These are phyloP conservation scores for Triops longicaudatus DNA, from an alignment of 1,140 invertebrate species.

Conservation along the genomic window DNA sequence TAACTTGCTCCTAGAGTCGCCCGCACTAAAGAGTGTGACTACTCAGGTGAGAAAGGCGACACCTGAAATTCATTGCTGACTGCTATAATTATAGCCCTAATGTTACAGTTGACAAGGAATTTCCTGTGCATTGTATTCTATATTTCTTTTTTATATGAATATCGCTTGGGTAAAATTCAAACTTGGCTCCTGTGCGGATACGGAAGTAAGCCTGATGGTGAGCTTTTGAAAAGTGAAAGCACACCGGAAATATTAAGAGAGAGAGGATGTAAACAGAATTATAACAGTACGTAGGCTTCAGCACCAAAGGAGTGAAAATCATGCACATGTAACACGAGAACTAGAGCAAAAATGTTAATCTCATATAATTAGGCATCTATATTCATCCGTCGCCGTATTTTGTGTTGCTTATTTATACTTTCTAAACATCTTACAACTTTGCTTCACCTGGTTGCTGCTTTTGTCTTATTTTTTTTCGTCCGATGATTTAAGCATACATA, in stretches of 20 bases:
- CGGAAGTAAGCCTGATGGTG: not conserved
- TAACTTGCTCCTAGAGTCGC: not conserved
- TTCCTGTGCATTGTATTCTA: not conserved
- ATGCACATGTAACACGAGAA: too few species aligned
- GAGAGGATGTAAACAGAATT: not conserved
- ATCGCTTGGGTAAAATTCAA: not conserved
- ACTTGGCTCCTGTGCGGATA: not conserved
- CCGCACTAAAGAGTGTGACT: not conserved
- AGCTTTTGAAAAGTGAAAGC: not conserved
- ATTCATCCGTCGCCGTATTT: too few species aligned
- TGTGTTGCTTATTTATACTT: too few species aligned
- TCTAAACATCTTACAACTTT: too few species aligned
- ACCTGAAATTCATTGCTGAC: not conserved
- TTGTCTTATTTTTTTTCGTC: too few species aligned
- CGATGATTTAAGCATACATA: too few species aligned
- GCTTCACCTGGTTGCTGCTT: too few species aligned
- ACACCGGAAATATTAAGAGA: not conserved
- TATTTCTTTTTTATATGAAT: not conserved
- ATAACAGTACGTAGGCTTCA: not conserved
- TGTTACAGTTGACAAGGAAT: not conserved
- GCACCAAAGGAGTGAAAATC: not conserved
- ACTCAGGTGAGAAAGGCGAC: conserved; percentile 6
- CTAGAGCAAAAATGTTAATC: too few species aligned
- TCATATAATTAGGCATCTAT: too few species aligned
- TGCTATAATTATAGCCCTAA: not conserved